Conservation (phyloP, 2,113 vertebrate species). For the Lichenostomus cassidix region DNA sequence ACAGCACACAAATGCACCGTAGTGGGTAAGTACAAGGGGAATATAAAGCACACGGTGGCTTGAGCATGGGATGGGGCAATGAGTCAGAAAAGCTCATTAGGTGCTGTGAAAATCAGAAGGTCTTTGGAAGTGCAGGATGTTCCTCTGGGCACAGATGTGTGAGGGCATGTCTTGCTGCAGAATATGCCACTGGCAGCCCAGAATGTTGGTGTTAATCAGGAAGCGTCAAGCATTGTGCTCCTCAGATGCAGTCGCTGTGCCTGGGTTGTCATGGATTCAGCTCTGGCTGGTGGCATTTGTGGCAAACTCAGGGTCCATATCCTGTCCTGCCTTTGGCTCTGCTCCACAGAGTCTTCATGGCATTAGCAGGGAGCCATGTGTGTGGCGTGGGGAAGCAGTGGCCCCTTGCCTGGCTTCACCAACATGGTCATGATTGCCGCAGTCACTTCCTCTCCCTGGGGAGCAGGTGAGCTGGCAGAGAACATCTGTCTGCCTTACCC, state of each 20-base stretch:
- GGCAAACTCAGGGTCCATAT: neutral
- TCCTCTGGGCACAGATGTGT: neutral
- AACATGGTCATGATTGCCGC: neutral
- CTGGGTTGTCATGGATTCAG: conserved; percentile 49
- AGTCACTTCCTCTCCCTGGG: neutral
- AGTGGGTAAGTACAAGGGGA: conserved; percentile 3
- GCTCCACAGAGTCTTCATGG: fast-evolving
- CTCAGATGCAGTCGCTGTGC: neutral
- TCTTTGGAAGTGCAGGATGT: neutral
- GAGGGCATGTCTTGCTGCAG: neutral
- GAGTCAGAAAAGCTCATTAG: neutral
- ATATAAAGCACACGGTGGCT: fast-evolving
- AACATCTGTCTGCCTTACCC: neutral
- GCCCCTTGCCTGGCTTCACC: neutral
- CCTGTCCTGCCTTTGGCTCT: neutral
- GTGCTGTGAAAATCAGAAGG: neutral
- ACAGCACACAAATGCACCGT: neutral
- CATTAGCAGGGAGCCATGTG: neutral
- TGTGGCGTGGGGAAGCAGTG: fast-evolving
- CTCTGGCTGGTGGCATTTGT: neutral
- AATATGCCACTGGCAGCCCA: neutral
- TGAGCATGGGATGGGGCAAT: neutral
- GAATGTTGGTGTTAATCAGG: neutral
- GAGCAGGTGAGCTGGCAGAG: neutral
- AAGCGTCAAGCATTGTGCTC: neutral